Evolutionary conservation across 2,113 vertebrate genomes (phyloP).

Genomic region (Montifringilla adamsi): DNA sequence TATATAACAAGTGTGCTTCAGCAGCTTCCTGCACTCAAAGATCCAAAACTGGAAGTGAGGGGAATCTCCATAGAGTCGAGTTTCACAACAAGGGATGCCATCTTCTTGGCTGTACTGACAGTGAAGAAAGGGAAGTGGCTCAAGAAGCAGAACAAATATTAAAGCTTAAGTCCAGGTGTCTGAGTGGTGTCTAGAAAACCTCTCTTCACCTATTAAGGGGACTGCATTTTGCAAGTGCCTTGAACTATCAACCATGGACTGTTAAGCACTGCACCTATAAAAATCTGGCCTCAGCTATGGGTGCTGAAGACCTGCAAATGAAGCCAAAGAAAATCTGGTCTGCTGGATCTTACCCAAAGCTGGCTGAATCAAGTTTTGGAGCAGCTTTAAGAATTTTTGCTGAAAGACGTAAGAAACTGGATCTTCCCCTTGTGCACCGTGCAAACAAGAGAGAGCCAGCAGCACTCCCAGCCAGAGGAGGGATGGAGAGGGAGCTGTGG

Average conservation of each 20-base stretch:
- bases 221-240: not conserved
- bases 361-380: not conserved
- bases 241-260: not conserved
- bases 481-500: not conserved
- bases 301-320: not conserved
- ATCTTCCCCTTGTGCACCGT: not conserved
- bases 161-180: not conserved
- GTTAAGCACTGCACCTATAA: not conserved
- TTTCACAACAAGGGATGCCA: not conserved
- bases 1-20: not conserved
- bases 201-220: not conserved
- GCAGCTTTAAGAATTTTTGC: not conserved
- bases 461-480: not conserved
- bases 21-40: not conserved
- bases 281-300: not conserved
- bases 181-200: not conserved
- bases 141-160: not conserved
- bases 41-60: not conserved
- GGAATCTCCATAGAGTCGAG: not conserved
- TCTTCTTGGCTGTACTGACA: rapidly evolving
- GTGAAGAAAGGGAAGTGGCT: not conserved
- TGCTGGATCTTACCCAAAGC: not conserved
- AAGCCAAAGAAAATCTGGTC: constrained; percentile 21
- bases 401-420: not conserved
- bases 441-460: not conserved